Evolutionary conservation across 2,113 vertebrate species (phyloP).

Genomic region (Triplophysa rosa): DNA sequence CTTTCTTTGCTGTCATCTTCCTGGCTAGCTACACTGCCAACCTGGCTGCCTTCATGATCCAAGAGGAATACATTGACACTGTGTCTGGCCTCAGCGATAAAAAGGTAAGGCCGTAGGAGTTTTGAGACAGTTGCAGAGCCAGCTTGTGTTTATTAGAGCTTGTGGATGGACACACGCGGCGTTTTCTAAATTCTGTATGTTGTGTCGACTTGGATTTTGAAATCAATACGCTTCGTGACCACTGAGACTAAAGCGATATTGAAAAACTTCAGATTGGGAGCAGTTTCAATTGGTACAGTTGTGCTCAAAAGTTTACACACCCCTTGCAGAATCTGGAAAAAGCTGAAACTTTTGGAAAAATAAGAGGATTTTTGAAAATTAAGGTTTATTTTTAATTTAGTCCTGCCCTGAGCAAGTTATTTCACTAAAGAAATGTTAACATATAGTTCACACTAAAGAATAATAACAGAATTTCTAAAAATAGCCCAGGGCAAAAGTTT

Average conservation of each 20-base stretch:
- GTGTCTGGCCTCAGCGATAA: slow-evolving; percentile 93
- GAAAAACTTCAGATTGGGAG: slow-evolving; percentile 34
- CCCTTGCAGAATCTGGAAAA: too few relatives aligned
- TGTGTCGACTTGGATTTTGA: slow-evolving; percentile 30
- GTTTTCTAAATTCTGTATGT: slow-evolving; percentile 31
- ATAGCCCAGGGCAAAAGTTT: too few relatives aligned
- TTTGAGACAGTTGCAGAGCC: not conserved
- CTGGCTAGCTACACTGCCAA: slow-evolving; percentile 95
- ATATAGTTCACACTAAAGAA: too few relatives aligned
- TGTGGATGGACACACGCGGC: slow-evolving; percentile 12
- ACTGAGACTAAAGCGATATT: slow-evolving; percentile 31
- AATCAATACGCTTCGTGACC: slow-evolving; percentile 33
- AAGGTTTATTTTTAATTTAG: too few relatives aligned
- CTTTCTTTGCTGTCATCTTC: slow-evolving; percentile 96
- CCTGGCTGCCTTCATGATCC: slow-evolving; percentile 96
- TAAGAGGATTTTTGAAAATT: too few relatives aligned
- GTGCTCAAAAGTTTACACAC: too few relatives aligned
- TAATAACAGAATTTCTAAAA: too few relatives aligned
- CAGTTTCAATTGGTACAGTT: slow-evolving; percentile 27
- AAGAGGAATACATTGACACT: slow-evolving; percentile 94
- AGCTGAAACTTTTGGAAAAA: too few relatives aligned
- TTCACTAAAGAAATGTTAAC: too few relatives aligned
- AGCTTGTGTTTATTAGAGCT: slow-evolving; percentile 23
- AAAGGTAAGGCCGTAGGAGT: slow-evolving; percentile 74
- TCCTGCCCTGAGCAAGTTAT: too few relatives aligned